These are phyloP conservation scores for Thunnus maccoyii DNA, from an alignment of 2,113 vertebrate species.

Conservation along the genomic window DNA sequence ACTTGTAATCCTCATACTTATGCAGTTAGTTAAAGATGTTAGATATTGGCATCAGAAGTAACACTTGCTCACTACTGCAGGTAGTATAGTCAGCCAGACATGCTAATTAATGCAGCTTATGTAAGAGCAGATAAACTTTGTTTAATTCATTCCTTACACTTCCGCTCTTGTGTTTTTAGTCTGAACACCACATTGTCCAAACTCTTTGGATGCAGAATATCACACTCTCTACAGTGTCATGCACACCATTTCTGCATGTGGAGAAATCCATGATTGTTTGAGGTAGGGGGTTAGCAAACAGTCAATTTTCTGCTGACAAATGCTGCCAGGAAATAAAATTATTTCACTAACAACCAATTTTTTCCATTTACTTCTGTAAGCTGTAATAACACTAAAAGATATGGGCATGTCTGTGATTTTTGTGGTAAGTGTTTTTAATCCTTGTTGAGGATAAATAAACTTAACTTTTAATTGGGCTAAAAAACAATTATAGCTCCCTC, in stretches of 20 bases:
- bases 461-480: conserved; percentile 16
- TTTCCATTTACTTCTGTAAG: neutral
- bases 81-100: neutral
- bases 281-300: neutral
- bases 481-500: neutral
- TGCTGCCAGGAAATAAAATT: neutral
- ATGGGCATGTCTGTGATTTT: neutral
- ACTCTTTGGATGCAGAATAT: too few relatives aligned
- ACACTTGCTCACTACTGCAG: too few relatives aligned
- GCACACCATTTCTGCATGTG: too few relatives aligned
- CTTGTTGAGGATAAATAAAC: neutral
- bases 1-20: neutral
- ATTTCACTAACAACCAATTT: neutral
- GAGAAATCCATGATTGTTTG: neutral
- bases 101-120: too few relatives aligned
- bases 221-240: too few relatives aligned
- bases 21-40: neutral
- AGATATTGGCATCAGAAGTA: neutral
- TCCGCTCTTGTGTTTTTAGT: neutral
- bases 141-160: neutral
- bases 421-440: neutral
- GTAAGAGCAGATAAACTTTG: neutral
- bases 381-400: neutral
- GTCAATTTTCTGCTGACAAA: neutral
- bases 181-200: too few relatives aligned